Evolutionary conservation across 1,140 invertebrate genomes (phyloP).

Genomic region (Xylocopa sonorina): DNA sequence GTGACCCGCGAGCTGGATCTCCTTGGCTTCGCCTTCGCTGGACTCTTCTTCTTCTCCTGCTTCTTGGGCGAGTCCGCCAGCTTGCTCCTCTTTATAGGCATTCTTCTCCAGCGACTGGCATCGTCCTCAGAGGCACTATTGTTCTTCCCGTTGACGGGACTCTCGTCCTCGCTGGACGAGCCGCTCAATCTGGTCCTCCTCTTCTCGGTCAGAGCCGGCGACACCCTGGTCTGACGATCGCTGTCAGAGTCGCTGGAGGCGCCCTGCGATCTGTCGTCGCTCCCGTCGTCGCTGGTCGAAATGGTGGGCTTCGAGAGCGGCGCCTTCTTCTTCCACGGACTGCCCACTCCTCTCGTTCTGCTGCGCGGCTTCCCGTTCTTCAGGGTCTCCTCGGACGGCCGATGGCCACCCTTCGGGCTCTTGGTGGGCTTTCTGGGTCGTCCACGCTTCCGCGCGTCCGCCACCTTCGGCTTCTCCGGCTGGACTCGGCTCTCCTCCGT

Average conservation of each 20-base stretch:
- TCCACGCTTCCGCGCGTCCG: conserved; percentile 77
- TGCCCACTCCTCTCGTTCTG: conserved; percentile 57
- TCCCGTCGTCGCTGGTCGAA: conserved; percentile 70
- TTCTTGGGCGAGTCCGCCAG: conserved; percentile 74
- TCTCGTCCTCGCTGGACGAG: conserved; percentile 72
- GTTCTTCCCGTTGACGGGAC: conserved; percentile 41
- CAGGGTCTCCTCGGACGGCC: conserved; percentile 51
- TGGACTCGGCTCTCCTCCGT: conserved; percentile 62
- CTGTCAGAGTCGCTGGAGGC: conserved; percentile 70
- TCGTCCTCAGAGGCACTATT: conserved; percentile 71
- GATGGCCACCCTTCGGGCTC: conserved; percentile 67
- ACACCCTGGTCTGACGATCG: conserved; percentile 54
- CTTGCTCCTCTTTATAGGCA: conserved; percentile 72
- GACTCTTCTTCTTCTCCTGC: conserved; percentile 76
- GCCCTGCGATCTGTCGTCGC: conserved; percentile 62
- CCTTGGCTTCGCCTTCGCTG: conserved; percentile 72
- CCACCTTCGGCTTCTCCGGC: conserved; percentile 78
- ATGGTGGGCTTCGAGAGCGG: conserved; percentile 71
- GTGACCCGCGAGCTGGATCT: conserved; percentile 73
- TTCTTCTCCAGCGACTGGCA: conserved; percentile 66
- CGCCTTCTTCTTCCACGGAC: conserved; percentile 70
- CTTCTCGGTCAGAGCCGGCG: conserved; percentile 48
- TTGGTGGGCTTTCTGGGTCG: conserved; percentile 77
- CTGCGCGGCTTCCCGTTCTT: conserved; percentile 68
- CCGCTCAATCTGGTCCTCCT: conserved; percentile 64